A percentile compares a stretch with the other conserved stretches of the same genome.
Conservation (phyloP, 2,113 vertebrate genomes). For the Todiramphus chloris region DNA sequence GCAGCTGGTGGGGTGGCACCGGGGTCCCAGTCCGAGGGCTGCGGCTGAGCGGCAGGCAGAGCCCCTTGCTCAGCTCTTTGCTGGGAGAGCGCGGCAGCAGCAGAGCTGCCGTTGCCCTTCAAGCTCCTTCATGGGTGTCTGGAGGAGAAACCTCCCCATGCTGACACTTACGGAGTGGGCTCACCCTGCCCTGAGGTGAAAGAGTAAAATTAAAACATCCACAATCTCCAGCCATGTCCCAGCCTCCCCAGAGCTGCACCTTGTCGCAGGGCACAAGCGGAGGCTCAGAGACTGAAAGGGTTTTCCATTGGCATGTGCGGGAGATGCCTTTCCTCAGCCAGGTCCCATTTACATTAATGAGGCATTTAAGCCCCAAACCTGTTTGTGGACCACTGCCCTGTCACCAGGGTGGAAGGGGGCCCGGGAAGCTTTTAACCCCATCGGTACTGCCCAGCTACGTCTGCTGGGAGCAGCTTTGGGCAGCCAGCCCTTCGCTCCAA, state of each 20-base stretch:
- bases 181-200: neutral
- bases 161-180: accelerated
- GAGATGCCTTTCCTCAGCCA: conserved; percentile 2
- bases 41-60: accelerated
- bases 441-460: neutral
- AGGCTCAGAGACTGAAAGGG: neutral
- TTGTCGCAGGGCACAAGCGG: neutral
- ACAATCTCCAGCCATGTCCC: accelerated
- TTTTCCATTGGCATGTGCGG: conserved; percentile 21
- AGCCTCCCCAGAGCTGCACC: neutral
- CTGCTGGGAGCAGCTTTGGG: neutral
- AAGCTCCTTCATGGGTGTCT: neutral
- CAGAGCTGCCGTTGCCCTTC: neutral
- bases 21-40: accelerated
- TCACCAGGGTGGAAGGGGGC: neutral
- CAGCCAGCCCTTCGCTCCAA: accelerated
- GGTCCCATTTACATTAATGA: conserved; percentile 38
- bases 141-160: neutral
- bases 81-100: neutral
- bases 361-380: conserved; percentile 18
- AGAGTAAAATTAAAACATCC: neutral
- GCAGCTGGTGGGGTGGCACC: neutral
- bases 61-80: neutral
- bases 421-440: neutral
- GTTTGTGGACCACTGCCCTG: conserved; percentile 11